Percentiles rank a stretch among this genome's conserved stretches.
Conservation (phyloP, 92 coral and sea anemone species). For the Phenganax stokvisi region DNA sequence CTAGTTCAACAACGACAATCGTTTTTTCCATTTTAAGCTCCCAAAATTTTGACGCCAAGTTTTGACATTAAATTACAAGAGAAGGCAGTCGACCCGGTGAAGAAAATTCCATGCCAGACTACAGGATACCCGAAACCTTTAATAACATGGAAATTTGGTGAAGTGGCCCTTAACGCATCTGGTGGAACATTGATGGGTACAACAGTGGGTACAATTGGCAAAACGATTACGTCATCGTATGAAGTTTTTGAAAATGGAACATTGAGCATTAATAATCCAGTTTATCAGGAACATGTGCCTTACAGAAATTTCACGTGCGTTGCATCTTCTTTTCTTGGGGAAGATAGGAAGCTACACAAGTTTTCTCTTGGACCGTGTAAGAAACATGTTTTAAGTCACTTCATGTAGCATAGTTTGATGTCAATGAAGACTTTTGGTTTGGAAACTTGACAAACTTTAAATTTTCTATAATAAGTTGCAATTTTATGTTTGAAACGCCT, state of each 20-base stretch:
- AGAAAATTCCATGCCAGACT: slow-evolving; percentile 31
- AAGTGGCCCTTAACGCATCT: neutral
- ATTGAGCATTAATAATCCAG: neutral
- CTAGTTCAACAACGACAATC: neutral
- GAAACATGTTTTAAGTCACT: neutral
- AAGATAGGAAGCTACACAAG: neutral
- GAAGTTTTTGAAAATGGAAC: slow-evolving; percentile 23
- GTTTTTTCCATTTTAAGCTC: neutral
- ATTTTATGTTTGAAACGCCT: too few species aligned
- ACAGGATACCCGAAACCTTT: slow-evolving; percentile 45
- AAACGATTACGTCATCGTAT: neutral
- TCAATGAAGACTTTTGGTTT: too few species aligned
- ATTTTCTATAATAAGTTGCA: too few species aligned
- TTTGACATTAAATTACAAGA: neutral
- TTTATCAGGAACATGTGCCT: neutral
- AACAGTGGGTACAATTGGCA: neutral
- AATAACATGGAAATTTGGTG: slow-evolving; percentile 35
- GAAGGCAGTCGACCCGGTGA: neutral
- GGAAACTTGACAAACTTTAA: too few species aligned
- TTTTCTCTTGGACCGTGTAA: slow-evolving; percentile 12
- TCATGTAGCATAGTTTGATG: too few species aligned
- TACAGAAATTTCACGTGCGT: slow-evolving; percentile 16
- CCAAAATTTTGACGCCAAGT: neutral
- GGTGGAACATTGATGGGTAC: neutral
- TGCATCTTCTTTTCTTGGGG: slow-evolving; percentile 4